Conservation (phyloP, 2,113 vertebrate genomes). For the Apodemus speciosus region DNA sequence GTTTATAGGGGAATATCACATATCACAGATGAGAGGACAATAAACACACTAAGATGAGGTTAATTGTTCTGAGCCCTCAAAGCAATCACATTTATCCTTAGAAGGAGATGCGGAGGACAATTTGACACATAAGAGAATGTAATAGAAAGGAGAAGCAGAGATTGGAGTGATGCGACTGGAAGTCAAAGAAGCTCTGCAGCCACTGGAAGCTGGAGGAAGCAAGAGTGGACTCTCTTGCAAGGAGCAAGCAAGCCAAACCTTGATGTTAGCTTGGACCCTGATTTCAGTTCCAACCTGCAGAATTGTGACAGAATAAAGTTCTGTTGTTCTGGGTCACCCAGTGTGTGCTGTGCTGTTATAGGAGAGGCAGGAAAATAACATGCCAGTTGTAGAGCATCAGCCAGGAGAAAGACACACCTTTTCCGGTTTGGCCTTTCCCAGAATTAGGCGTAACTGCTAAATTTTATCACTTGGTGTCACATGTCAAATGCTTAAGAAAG, state of each 20-base stretch:
- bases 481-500: neutral
- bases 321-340: neutral
- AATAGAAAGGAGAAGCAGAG: neutral
- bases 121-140: neutral
- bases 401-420: slow-evolving; percentile 6
- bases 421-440: slow-evolving; percentile 52
- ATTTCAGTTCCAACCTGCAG: neutral
- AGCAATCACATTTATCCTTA: neutral
- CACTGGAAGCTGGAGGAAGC: neutral
- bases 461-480: neutral
- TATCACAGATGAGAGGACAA: neutral
- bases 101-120: neutral
- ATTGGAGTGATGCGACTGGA: neutral
- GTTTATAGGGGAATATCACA: neutral
- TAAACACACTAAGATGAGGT: neutral
- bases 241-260: fast-evolving
- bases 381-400: neutral
- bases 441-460: slow-evolving; percentile 41
- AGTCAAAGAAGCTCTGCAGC: neutral
- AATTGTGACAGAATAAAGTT: neutral
- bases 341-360: neutral
- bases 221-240: neutral
- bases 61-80: neutral
- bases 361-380: neutral
- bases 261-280: neutral